Conservation (phyloP, 1,140 invertebrate genomes). For the Anoplolepis gracilipes region DNA sequence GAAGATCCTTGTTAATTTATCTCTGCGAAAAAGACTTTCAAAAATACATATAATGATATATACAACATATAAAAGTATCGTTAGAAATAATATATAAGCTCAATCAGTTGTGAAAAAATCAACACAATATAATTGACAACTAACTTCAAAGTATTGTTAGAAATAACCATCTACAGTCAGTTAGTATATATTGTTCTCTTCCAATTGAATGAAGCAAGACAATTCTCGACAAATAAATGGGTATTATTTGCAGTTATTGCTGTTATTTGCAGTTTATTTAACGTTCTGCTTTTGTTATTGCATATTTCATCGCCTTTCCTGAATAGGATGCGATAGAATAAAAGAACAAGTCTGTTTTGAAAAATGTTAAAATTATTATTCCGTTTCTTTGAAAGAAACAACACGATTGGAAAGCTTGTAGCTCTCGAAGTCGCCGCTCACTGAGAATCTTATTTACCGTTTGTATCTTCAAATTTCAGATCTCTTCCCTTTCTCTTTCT, state of each 20-base stretch:
- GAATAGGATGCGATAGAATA: constrained; percentile 38
- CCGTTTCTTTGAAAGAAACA: constrained; percentile 42
- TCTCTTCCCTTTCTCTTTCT: background rate
- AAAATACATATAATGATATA: no score
- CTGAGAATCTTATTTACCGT: constrained; percentile 50
- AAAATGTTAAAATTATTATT: constrained; percentile 59
- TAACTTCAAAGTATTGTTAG: constrained; percentile 21
- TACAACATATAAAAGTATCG: no score
- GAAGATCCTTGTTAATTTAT: background rate
- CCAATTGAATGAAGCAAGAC: background rate
- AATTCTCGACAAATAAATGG: background rate
- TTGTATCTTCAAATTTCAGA: constrained; percentile 43
- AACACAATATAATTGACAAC: constrained; percentile 24
- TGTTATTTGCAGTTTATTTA: constrained; percentile 40
- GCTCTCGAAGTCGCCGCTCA: constrained; percentile 31
- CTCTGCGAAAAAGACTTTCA: background rate
- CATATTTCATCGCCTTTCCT: constrained; percentile 33
- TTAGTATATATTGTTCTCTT: constrained; percentile 27
- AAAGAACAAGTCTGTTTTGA: constrained; percentile 48
- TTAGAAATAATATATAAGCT: constrained; percentile 24
- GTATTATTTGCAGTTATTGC: constrained; percentile 33
- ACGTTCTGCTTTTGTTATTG: constrained; percentile 32
- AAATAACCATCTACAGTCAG: constrained; percentile 28
- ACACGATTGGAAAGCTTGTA: constrained; percentile 18
- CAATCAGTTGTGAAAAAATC: constrained; percentile 15